Conservation (phyloP, 2,888 invertebrate genomes). For the Megaustenia siamemsis region DNA sequence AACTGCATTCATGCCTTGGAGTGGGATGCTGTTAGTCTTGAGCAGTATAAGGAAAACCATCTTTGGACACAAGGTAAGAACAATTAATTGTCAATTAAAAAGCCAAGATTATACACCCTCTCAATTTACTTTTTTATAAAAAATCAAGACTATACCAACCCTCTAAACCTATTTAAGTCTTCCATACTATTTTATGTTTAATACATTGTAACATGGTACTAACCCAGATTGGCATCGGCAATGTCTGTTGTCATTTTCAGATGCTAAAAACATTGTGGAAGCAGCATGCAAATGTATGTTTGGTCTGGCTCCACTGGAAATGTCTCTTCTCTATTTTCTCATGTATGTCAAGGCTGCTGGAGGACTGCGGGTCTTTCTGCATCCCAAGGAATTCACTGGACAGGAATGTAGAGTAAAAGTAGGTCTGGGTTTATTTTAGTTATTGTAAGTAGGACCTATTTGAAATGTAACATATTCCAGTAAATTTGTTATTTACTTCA, state of each 20-base stretch:
- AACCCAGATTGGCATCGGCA: too few species aligned
- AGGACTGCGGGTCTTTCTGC: constrained; percentile 66
- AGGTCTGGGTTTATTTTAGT: too few species aligned
- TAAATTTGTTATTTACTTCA: too few species aligned
- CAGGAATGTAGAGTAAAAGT: constrained; percentile 73
- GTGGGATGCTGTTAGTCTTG: constrained; percentile 69
- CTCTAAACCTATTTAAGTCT: too few species aligned
- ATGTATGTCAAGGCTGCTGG: constrained; percentile 71
- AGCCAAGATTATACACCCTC: too few species aligned
- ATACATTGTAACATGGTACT: too few species aligned
- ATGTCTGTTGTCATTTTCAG: constrained; percentile 58
- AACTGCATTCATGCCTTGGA: constrained; percentile 62
- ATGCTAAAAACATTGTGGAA: constrained; percentile 65
- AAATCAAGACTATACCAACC: too few species aligned
- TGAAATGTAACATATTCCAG: too few species aligned
- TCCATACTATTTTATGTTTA: too few species aligned
- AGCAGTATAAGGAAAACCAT: constrained; percentile 60
- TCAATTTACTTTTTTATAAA: too few species aligned
- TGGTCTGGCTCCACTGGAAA: constrained; percentile 68
- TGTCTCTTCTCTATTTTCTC: constrained; percentile 74
- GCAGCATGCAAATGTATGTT: constrained; percentile 72
- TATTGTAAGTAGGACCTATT: too few species aligned
- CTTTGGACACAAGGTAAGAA: constrained; percentile 68
- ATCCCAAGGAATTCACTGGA: constrained; percentile 65
- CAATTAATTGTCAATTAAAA: background rate